A percentile compares a stretch with the other conserved stretches of the same genome.
These are phyloP conservation scores for Cephalopholis sonnerati DNA, from an alignment of 2,113 vertebrate genomes.

Conservation along the genomic window DNA sequence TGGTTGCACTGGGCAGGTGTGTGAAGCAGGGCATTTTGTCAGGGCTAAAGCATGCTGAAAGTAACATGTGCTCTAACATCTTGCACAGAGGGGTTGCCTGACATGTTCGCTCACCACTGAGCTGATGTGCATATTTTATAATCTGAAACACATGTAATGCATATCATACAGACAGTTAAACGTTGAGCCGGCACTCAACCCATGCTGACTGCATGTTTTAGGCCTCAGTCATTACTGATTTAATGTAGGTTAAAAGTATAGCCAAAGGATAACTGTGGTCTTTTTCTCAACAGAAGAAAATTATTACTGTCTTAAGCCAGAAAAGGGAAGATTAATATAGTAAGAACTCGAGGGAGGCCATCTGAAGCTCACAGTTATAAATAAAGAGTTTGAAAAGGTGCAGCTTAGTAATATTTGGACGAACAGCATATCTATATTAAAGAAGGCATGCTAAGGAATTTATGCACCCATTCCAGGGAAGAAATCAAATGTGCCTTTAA, in stretches of 20 bases:
- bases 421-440: not conserved
- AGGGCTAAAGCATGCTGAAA: conserved; percentile 8
- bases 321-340: not conserved
- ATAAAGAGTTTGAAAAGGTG: not conserved
- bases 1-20: not conserved
- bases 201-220: not conserved
- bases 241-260: conserved; percentile 14
- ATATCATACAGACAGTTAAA: conserved; percentile 13
- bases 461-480: not conserved
- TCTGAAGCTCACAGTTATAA: not conserved
- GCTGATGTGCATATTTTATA: not conserved
- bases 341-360: not conserved
- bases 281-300: not conserved
- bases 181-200: not conserved
- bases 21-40: not conserved
- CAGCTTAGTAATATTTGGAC: not conserved
- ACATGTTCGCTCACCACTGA: not conserved
- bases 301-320: not conserved
- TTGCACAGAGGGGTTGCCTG: not conserved
- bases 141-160: conserved; percentile 10
- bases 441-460: not conserved
- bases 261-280: not conserved
- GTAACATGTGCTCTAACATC: conserved; percentile 14
- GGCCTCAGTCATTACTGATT: not conserved
- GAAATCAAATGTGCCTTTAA: not conserved